Conservation (phyloP, 2,888 invertebrate genomes). For the Pollenia griseotomentosa region DNA sequence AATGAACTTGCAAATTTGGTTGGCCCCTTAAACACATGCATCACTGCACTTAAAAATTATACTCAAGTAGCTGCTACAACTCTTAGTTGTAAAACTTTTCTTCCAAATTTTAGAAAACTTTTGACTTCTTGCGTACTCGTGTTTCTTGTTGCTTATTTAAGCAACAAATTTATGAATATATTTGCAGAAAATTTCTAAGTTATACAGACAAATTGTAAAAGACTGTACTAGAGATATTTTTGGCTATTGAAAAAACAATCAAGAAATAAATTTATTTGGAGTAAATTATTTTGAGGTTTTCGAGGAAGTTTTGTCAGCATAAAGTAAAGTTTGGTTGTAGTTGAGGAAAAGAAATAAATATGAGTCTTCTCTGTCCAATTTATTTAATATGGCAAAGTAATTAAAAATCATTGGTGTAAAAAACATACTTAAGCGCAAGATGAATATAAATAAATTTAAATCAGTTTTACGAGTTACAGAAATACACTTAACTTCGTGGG, state of each 20-base stretch:
- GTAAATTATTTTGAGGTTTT: conserved; percentile 20
- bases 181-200: neutral
- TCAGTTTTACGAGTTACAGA: neutral
- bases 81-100: conserved; percentile 11
- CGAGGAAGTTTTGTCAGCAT: conserved; percentile 12
- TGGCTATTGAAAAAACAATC: neutral
- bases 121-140: conserved; percentile 14
- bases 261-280: conserved; percentile 5
- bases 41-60: conserved; percentile 6
- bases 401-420: conserved; percentile 42
- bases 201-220: neutral
- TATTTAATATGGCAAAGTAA: conserved; percentile 34
- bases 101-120: conserved; percentile 32
- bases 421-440: neutral
- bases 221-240: neutral
- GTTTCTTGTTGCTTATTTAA: conserved; percentile 38
- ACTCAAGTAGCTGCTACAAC: conserved; percentile 12
- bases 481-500: too few species aligned
- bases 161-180: conserved; percentile 52
- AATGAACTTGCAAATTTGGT: conserved; percentile 55
- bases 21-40: neutral
- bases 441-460: neutral
- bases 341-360: neutral
- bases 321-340: conserved; percentile 29
- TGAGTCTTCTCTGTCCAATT: neutral